Base-by-base conservation (phyloP, 2,888 invertebrate species). In the Pheosia gnoma region DNA sequence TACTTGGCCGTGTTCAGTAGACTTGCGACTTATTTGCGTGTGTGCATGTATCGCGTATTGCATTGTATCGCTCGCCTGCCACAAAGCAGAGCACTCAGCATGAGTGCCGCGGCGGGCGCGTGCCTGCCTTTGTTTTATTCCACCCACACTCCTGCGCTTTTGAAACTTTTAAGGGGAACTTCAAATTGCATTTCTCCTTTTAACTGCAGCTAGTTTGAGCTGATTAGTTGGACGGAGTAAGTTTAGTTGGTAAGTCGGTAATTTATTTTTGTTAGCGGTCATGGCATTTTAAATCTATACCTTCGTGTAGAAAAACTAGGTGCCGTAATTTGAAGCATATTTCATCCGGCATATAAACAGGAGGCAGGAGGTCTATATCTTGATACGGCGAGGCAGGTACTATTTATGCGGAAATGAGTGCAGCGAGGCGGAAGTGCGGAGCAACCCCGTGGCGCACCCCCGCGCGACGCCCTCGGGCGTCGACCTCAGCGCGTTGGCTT, bases 41-140 rank as follows among this genome's bases (percentile, higher is more conserved):
- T 70, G 65, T 70, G 62, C 60, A 70, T 65, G 72, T 73, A 70
- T 72, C 70, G 67, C 67, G 86, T 83, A 86, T 86, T 83, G 87
- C 87, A 91, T 90, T 90, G 91, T 90, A 87, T 87, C 87, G 86
- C 83, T 78, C 80, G 85, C 78, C 84, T 82, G 85, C 87, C 88
- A 90, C 91, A 92, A 93, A 91, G 91, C 92, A 86, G 88, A 89
- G 90, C 91, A 92, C 93, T 93, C 91, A 89, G 88, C 84, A 86
- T 82, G 91, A 93, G 93, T 92, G 90, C 85, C 86, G 85, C 82
- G 83, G 82, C 87, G 89, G 85, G 86, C 89, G 89, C 86, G 88
- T 86, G 87, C 86, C 83, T 81, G 85, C 89, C 87, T 91, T 93
- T 93, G 93, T 93, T 93, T 90, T 91, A 91, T 91, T 89, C 90